Base-by-base conservation (phyloP, 2,113 vertebrate genomes). In the Notothenia rossii region DNA sequence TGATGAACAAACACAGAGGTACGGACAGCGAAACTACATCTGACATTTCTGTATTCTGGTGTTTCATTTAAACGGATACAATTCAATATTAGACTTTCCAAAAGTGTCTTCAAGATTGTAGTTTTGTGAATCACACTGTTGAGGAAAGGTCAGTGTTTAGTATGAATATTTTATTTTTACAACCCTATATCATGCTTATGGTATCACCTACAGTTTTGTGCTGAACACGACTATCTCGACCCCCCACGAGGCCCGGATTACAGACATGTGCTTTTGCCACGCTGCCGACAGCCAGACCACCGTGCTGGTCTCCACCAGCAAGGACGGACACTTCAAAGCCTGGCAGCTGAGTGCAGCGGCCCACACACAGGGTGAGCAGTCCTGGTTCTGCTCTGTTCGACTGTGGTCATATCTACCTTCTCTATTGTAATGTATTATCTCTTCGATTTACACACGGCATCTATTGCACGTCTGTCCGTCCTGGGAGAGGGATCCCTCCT, bases 311-410 rank as follows among this genome's bases (percentile, higher is more conserved):
- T 98, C 98, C 74, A 55, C 96, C 72, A 95, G 97, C 84, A 94
- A 70, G 72, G 98, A 99, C 54, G 90, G 96, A 22, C 93, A 95
- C 72, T 99, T 99, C 90, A 99, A 99, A 96, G 97, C 95, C 77
- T 99, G 98, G 98, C 83, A 95, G 83, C 93, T 97, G 49, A 86
- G 89, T 7, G 74, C 92, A 53, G 92, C 96, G 4, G 87, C 93
- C 58, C 95, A 96, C 81, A 66, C 79, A 3, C 84, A 92, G 15
- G 91, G 94, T 95, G 17, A 75, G 82, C 33, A 9, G 11, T 29
- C 25, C 2, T 1, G n/a, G 29, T 20, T 63, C 22, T 67, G 62
- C 20, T 67, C 7, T 54, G 63, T 18, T 33, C 0, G 14, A 11
- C 43, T 33, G 40, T 71, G 66, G 50, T 54, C 2, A 56, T 18